These are phyloP conservation scores for Chondrilla cf. caribensis DNA, from an alignment of 37 sponge, comb jelly and placozoan species.

Conservation along the genomic window DNA sequence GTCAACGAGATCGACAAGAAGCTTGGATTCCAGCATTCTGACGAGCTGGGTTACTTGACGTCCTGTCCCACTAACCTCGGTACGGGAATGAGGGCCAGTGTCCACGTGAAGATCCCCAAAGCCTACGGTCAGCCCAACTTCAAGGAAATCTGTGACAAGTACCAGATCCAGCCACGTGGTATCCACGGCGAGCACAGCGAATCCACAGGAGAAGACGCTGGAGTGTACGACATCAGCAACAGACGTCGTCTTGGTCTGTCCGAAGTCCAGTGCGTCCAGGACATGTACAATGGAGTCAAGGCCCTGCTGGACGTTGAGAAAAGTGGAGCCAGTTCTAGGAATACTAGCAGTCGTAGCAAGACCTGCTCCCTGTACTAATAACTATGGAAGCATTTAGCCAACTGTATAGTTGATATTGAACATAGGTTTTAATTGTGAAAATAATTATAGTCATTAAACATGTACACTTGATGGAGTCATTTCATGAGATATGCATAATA, in stretches of 20 bases:
- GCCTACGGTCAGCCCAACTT: conserved; percentile 46
- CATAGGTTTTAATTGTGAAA: too few relatives aligned
- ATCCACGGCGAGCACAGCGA: conserved; percentile 75
- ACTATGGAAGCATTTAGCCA: too few relatives aligned
- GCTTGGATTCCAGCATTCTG: conserved; percentile 28
- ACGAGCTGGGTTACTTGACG: conserved; percentile 62
- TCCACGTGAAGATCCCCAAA: conserved; percentile 71
- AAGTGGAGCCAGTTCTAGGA: neutral
- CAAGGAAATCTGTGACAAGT: conserved; percentile 42
- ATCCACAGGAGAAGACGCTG: conserved; percentile 56
- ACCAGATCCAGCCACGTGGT: conserved; percentile 77
- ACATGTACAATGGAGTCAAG: conserved; percentile 85
- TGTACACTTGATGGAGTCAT: too few relatives aligned
- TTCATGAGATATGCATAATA: too few relatives aligned
- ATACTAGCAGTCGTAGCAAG: neutral
- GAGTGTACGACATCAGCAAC: conserved; percentile 81
- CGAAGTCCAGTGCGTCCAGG: conserved; percentile 87
- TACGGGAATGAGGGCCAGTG: conserved; percentile 80
- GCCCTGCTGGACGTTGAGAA: conserved; percentile 55
- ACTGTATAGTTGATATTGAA: too few relatives aligned
- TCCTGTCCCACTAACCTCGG: conserved; percentile 82
- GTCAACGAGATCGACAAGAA: conserved; percentile 34
- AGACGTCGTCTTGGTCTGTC: conserved; percentile 75
- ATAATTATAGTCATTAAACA: too few relatives aligned
- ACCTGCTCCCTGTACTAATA: too few relatives aligned